A percentile compares a stretch with the other conserved stretches of the same genome.
Conservation (phyloP, 2,888 invertebrate genomes). For the Drosophila barbarae region DNA sequence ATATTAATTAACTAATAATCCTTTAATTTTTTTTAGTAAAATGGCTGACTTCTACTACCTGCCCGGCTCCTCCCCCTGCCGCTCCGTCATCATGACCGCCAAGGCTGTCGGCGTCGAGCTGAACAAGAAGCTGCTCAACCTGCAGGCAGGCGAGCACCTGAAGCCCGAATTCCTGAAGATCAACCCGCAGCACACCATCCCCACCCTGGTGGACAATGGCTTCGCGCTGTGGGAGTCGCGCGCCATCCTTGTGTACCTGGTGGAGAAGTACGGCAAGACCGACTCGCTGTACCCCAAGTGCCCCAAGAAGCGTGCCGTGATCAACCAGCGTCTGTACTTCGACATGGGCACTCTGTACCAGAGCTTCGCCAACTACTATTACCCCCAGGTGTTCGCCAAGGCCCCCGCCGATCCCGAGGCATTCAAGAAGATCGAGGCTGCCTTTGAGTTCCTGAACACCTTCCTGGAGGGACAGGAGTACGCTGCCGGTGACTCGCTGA, state of each 20-base stretch:
- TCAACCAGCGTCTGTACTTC: slow-evolving; percentile 90
- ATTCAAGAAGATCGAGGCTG: slow-evolving; percentile 84
- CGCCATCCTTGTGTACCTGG: slow-evolving; percentile 89
- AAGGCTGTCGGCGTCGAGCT: slow-evolving; percentile 84
- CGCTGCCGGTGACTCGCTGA: slow-evolving; percentile 86
- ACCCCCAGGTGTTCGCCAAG: slow-evolving; percentile 83
- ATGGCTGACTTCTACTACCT: slow-evolving; percentile 84
- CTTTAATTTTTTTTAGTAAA: slow-evolving; percentile 24
- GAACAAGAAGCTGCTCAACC: slow-evolving; percentile 83
- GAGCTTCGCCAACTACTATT: slow-evolving; percentile 86
- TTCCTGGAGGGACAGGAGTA: slow-evolving; percentile 86
- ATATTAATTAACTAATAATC: too few species aligned
- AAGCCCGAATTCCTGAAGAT: slow-evolving; percentile 87
- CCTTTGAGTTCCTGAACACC: slow-evolving; percentile 85
- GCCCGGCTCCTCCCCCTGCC: slow-evolving; percentile 84
- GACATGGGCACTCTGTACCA: slow-evolving; percentile 88
- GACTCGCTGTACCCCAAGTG: slow-evolving; percentile 88
- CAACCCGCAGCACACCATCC: slow-evolving; percentile 91
- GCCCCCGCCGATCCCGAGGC: slow-evolving; percentile 85
- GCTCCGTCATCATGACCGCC: slow-evolving; percentile 84
- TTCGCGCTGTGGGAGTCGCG: slow-evolving; percentile 91
- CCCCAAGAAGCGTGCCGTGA: slow-evolving; percentile 86
- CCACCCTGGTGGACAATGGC: slow-evolving; percentile 91
- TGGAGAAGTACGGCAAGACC: slow-evolving; percentile 89
- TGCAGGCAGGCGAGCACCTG: slow-evolving; percentile 84